Base-by-base conservation (phyloP, 2,888 invertebrate genomes). In the Cephus nigrinus region DNA sequence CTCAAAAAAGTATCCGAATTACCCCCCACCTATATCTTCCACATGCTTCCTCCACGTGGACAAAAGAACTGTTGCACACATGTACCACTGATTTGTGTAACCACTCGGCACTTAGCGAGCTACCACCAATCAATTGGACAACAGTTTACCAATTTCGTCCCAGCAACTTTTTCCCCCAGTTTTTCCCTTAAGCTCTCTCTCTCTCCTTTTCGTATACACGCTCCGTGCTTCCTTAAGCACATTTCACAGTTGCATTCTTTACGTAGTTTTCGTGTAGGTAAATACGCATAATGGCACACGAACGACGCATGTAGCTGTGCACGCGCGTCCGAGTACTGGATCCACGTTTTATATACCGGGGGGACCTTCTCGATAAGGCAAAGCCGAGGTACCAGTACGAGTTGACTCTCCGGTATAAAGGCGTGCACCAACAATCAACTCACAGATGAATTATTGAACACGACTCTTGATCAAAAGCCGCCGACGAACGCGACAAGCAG, bases 361-460 rank as follows among this genome's bases (percentile, higher is more conserved):
- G 32, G 69, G 69, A 34, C 73, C 73, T 12, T 35, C 73, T 73
- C 73, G 73, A 73, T 73, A 73, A 73, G 73, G 73, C 11, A 34
- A 75, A 76, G 78, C 78, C 78, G 73, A 76, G 74, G n/a, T 76
- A 80, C 77, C 71, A 74, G 68, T 71, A 74, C 75, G 74, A 72
- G 35, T 30, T 3, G 72, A 35, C 73, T 32, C 72, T 78, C 75
- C 55, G 76, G 74, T 75, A 76, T 73, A 68, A 73, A 76, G 23
- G 40, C 75, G 15, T 40, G 68, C 69, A 31, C 72, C 73, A 68
- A 81, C 81, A 80, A 87, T 88, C 86, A 85, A 86, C 82, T 87
- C 85, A 84, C 85, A 82, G 86, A 88, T 88, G 88, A 89, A 88
- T 89, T 88, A 89, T 88, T 84, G 86, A 85, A 85, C 84, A 82